Evolutionary conservation across 2,888 invertebrate species (phyloP), one percentile per base, ranked within the genome.

Genomic region (Mamestra brassicae): DNA sequence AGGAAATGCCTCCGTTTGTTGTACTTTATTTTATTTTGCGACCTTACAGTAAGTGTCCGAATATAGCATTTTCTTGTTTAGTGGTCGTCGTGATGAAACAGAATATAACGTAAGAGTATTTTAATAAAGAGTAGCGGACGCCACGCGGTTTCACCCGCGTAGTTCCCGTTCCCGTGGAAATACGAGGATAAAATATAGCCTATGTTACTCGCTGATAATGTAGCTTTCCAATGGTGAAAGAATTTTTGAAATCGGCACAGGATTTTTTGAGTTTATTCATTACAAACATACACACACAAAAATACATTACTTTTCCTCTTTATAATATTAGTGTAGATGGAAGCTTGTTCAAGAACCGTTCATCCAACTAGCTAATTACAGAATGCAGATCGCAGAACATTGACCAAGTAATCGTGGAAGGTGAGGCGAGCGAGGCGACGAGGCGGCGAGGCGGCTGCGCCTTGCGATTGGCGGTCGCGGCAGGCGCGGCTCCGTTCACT

Each of bases 401-500:
- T 85, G 81, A 85, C 76, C 78, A 86, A 87, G 85, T 80, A 78
- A 76, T 76, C 75, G 76, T 73, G 71, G 78, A 81, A 73, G 83
- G 85, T 76, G 70, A 84, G 63, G 57, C 55, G 71, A 83, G 42
- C 26, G 55, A 26, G 55, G 26, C 55, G 55, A 10, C 55, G 17
- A 13, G 65, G 52, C 50, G 38, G 26, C 55, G 17, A 13, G 66
- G 52, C 52, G 42, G 34, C 36, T 15, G 65, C n/a, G 63, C 72
- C 42, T 74, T 76, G 76, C 74, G 55, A 92, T 92, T 92, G 92
- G 92, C 65, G 78, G 74, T 65, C 74, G 73, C 80, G 71, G 91
- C 87, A 89, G 92, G 91, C 91, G 88, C 89, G 91, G 88, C 88
- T 81, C 88, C 91, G 86, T 85, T 90, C 92, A 88, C 89, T 89